These are phyloP conservation scores for Pseudanteris insignis DNA, from an alignment of 2,888 invertebrate genomes.

Conservation along the genomic window DNA sequence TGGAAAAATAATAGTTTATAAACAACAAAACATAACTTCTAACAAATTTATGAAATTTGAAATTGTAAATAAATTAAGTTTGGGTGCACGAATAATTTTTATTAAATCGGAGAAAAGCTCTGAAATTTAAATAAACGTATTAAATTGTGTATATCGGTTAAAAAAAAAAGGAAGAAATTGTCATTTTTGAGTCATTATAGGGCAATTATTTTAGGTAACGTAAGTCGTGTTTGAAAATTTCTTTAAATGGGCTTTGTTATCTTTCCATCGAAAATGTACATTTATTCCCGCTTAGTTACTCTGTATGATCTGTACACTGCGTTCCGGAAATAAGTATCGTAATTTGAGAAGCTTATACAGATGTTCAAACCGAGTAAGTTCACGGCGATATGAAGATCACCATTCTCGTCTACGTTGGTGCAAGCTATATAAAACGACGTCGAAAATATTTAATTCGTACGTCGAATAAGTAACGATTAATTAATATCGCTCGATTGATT, in stretches of 20 bases:
- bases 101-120: too few relatives aligned
- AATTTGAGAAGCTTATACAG: constrained; percentile 47
- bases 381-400: constrained; percentile 23
- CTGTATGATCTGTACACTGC: constrained; percentile 35
- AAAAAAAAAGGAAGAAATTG: neutral
- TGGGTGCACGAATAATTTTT: too few relatives aligned
- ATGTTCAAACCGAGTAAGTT: constrained; percentile 44
- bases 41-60: too few relatives aligned
- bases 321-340: constrained; percentile 47
- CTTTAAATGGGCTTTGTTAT: constrained; percentile 5
- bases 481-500: too few relatives aligned
- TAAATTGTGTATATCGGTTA: neutral
- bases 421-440: neutral
- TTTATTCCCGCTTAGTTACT: constrained; percentile 33
- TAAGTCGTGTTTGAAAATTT: neutral
- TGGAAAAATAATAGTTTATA: too few relatives aligned
- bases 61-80: too few relatives aligned
- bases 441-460: too few relatives aligned
- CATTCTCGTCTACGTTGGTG: constrained; percentile 10
- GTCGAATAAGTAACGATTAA: too few relatives aligned
- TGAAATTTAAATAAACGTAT: too few relatives aligned
- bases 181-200: neutral
- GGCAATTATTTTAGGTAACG: too few relatives aligned
- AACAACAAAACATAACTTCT: too few relatives aligned
- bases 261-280: constrained; percentile 22